Conservation (phyloP, 2,797 vertebrate species). For the Orestias chungarensis region DNA sequence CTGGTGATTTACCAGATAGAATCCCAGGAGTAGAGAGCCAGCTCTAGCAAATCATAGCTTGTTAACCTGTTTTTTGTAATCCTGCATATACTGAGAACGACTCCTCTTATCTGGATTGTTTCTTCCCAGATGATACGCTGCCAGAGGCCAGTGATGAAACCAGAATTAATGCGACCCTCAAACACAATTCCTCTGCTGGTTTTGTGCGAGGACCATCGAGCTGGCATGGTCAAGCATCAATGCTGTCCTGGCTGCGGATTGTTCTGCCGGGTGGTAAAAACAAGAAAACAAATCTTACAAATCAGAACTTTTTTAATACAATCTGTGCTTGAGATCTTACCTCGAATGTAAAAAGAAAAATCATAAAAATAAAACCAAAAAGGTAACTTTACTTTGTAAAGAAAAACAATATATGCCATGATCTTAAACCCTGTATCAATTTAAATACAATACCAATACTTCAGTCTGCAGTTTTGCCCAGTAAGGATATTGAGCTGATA, state of each 20-base stretch:
- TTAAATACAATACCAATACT: too few species aligned
- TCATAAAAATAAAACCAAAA: too few species aligned
- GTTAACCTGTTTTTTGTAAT: background rate
- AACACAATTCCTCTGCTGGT: conserved; percentile 91
- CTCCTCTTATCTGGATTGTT: conserved; percentile 6
- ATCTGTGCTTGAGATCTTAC: too few species aligned
- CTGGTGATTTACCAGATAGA: background rate
- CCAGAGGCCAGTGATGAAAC: conserved; percentile 89
- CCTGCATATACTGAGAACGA: background rate
- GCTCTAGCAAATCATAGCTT: background rate
- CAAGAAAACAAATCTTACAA: background rate
- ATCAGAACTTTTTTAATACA: too few species aligned
- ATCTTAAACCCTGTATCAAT: too few species aligned
- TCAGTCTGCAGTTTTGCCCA: too few species aligned
- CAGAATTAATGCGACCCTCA: conserved; percentile 97
- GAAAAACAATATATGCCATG: too few species aligned
- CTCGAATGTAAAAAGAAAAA: too few species aligned
- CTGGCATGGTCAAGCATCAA: conserved; percentile 97
- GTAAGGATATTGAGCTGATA: too few species aligned
- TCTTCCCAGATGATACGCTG: conserved; percentile 87
- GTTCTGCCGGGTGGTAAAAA: conserved; percentile 92
- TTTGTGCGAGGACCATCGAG: conserved; percentile 95
- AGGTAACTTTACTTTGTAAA: too few species aligned
- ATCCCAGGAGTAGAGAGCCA: background rate
- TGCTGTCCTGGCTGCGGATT: conserved; percentile 97